Conservation (phyloP, 2,888 invertebrate species). For the Stenotaenia linearis region DNA sequence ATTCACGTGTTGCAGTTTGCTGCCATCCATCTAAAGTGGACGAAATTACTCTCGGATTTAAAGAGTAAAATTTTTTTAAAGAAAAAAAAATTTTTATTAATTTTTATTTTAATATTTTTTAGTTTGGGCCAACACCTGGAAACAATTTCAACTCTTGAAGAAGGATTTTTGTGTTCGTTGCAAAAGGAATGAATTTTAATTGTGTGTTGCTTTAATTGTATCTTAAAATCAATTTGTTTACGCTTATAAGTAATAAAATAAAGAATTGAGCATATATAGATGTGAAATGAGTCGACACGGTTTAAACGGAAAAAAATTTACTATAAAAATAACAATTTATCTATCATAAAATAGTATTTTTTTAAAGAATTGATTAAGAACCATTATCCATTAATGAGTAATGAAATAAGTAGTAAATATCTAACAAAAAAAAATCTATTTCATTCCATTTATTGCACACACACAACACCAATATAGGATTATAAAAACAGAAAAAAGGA, state of each 20-base stretch:
- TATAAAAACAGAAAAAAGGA: background rate
- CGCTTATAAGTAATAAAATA: background rate
- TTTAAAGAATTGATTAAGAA: too few relatives aligned
- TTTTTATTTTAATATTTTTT: background rate
- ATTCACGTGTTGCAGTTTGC: conserved; percentile 63
- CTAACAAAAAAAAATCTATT: background rate
- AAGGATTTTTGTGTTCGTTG: background rate
- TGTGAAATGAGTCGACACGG: too few relatives aligned
- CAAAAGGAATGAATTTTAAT: background rate
- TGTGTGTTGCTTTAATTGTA: too few relatives aligned
- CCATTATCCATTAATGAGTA: background rate
- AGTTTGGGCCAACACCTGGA: background rate
- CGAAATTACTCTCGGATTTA: conserved; percentile 61
- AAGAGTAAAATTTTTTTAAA: conserved; percentile 53
- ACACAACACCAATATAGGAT: background rate
- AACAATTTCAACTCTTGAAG: background rate
- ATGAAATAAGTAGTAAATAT: background rate
- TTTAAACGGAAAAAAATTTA: background rate
- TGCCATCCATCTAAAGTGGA: conserved; percentile 70
- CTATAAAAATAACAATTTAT: background rate
- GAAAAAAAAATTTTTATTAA: background rate
- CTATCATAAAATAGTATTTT: background rate
- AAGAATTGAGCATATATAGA: too few relatives aligned
- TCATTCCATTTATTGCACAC: background rate
- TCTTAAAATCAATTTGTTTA: background rate